Evolutionary conservation across 2,888 invertebrate species (phyloP).

Genomic region (Brachypterus glaber): DNA sequence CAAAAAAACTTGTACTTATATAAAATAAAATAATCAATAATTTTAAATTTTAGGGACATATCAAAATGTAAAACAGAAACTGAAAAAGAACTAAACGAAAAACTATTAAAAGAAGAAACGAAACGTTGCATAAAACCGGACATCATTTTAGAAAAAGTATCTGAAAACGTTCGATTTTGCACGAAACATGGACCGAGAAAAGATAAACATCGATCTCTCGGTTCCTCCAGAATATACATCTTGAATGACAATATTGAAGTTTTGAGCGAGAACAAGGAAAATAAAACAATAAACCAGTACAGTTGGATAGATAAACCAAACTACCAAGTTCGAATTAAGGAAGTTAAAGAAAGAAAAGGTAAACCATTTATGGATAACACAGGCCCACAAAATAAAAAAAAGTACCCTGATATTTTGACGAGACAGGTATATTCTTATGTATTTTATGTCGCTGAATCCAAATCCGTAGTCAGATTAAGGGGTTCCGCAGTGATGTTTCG

Average conservation of each 20-base stretch:
- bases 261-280: conserved; percentile 31
- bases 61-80: no score
- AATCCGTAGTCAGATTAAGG: no score
- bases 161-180: conserved; percentile 50
- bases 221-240: conserved; percentile 55
- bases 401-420: no score
- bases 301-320: conserved; percentile 26
- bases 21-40: no score
- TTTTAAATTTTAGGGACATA: no score
- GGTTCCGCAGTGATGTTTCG: no score
- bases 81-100: conserved; percentile 25
- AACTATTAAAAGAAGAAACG: conserved; percentile 29
- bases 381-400: no score
- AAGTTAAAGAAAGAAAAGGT: conserved; percentile 25
- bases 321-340: conserved; percentile 24
- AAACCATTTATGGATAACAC: no score
- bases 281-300: conserved; percentile 24
- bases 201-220: conserved; percentile 45
- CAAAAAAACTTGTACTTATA: no score
- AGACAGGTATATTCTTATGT: no score
- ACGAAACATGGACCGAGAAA: conserved; percentile 39
- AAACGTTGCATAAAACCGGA: conserved; percentile 57
- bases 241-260: conserved; percentile 68
- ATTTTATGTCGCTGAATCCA: no score
- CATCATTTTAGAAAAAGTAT: conserved; percentile 57